These are phyloP conservation scores for crab-eating macaque (Macaca fascicularis) DNA, from an alignment of 2,113 vertebrate genomes.

Conservation along the genomic window T2T-MFA8v1.1 NC_088384.1:66754501-66755000, in stretches of 20 bases:
- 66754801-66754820: too few species aligned
- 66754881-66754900: constrained; percentile 2
- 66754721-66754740: too few species aligned
- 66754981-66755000: background rate
- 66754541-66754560: background rate
- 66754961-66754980: background rate
- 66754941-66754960: background rate
- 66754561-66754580: background rate
- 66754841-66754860: too few species aligned
- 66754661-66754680: background rate
- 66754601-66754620: background rate
- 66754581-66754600: background rate
- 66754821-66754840: too few species aligned
- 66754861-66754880: background rate
- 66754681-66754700: background rate
- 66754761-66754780: too few species aligned
- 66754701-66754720: background rate
- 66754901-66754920: constrained; percentile 14
- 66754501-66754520: background rate
- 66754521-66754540: background rate
- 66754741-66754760: too few species aligned
- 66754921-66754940: background rate
- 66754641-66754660: background rate
- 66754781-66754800: too few species aligned
- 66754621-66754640: background rate